Percentiles rank a stretch among this genome's conserved stretches.
Conservation (phyloP, 1,140 invertebrate species). For the Drosophila kohkoa region DNA sequence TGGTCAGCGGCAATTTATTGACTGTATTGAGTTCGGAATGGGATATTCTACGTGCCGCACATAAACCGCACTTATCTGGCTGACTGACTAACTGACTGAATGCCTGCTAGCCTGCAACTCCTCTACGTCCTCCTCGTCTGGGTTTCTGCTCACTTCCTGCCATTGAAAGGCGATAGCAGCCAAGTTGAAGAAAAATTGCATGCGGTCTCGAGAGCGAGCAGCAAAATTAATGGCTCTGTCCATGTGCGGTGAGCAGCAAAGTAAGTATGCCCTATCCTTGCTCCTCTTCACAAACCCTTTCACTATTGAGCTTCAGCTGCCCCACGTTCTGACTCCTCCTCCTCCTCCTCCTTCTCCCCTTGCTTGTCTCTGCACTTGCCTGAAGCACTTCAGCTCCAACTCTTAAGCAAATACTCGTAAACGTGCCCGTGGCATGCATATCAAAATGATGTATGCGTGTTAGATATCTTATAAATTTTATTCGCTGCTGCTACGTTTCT, state of each 20-base stretch:
- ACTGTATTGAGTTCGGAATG: constrained; percentile 72
- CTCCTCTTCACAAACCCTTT: background rate
- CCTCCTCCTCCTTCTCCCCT: background rate
- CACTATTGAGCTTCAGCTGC: constrained; percentile 24
- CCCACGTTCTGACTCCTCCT: background rate
- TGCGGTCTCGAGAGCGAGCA: constrained; percentile 76
- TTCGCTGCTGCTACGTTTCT: constrained; percentile 42
- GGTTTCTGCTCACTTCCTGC: constrained; percentile 47
- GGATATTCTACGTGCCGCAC: constrained; percentile 72
- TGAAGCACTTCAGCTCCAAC: constrained; percentile 19
- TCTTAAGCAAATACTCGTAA: constrained; percentile 74
- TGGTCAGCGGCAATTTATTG: constrained; percentile 72
- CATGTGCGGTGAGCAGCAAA: constrained; percentile 39
- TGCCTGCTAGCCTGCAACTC: constrained; percentile 51
- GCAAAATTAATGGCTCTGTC: constrained; percentile 79
- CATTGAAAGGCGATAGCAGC: constrained; percentile 75
- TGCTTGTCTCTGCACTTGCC: background rate
- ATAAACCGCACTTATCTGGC: constrained; percentile 81
- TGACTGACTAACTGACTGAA: constrained; percentile 81
- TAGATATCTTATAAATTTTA: constrained; percentile 83
- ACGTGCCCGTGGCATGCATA: constrained; percentile 73
- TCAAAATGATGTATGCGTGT: constrained; percentile 81
- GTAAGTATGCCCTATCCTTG: constrained; percentile 2
- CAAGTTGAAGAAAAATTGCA: constrained; percentile 75
- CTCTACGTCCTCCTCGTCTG: background rate